These are phyloP conservation scores for Argya squamiceps DNA, from an alignment of 2,797 vertebrate species.

Conservation along the genomic window DNA sequence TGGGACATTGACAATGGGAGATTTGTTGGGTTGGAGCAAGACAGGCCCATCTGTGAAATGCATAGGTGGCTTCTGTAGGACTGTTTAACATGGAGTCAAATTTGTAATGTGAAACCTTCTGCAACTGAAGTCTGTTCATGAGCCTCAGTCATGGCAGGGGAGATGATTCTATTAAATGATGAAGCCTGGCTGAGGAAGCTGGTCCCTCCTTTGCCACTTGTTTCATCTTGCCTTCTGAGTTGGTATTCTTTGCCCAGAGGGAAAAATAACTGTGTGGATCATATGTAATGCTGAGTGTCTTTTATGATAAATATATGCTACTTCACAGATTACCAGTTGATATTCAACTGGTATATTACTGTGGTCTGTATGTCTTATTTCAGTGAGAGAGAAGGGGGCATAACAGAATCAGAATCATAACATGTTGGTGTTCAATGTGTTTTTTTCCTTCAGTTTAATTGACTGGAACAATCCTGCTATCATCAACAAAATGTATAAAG, in stretches of 20 bases:
- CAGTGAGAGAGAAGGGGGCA: neutral
- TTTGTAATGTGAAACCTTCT: neutral
- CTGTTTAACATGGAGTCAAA: neutral
- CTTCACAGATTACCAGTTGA: neutral
- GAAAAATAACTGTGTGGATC: neutral
- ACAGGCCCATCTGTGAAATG: neutral
- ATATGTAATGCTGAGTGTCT: neutral
- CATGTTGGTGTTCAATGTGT: neutral
- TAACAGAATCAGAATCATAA: neutral
- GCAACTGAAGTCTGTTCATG: neutral
- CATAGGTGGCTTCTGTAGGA: neutral
- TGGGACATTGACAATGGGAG: neutral
- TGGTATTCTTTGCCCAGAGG: neutral
- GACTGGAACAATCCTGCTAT: slow-evolving; percentile 98
- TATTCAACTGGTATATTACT: neutral
- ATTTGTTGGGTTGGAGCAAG: neutral
- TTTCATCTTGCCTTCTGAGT: neutral
- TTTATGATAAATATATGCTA: neutral
- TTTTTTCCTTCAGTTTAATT: slow-evolving; percentile 84
- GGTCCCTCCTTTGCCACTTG: neutral
- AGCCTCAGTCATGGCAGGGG: neutral
- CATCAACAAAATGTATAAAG: slow-evolving; percentile 96
- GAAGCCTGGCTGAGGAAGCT: neutral
- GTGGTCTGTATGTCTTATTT: neutral
- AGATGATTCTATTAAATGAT: neutral